These are phyloP conservation scores for Aphodius granarius DNA, from an alignment of 2,888 invertebrate species.

Conservation along the genomic window DNA sequence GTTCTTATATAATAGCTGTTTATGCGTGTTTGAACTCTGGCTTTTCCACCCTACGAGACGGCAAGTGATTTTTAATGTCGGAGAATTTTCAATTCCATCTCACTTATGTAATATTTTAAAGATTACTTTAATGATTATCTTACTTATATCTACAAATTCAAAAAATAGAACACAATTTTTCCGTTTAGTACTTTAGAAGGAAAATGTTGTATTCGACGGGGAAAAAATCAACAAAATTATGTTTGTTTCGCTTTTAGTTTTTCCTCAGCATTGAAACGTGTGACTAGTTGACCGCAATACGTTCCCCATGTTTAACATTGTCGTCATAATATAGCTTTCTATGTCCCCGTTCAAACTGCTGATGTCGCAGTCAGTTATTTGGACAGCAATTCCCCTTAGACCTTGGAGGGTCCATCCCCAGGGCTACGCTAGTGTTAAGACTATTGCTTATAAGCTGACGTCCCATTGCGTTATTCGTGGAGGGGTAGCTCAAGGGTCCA, in stretches of 20 bases:
- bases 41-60: background rate
- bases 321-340: too few species aligned
- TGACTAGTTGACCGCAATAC: too few species aligned
- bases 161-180: too few species aligned
- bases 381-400: background rate
- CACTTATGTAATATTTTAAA: background rate
- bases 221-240: too few species aligned
- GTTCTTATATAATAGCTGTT: slow-evolving; percentile 31
- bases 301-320: too few species aligned
- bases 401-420: background rate
- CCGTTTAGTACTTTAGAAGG: too few species aligned
- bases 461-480: background rate
- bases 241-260: too few species aligned
- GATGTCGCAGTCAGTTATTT: background rate
- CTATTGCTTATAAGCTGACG: background rate
- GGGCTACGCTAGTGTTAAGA: background rate
- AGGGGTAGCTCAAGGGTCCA: too few species aligned
- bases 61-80: background rate
- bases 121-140: background rate
- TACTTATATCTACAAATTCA: too few species aligned
- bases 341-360: background rate
- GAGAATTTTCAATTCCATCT: background rate
- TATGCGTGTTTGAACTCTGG: slow-evolving; percentile 19
- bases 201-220: too few species aligned
- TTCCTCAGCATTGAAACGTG: too few species aligned